Percentiles rank a stretch among this genome's conserved stretches.
phyloP scores from a whole-genome alignment of 2,888 invertebrate species.

The Leptura quadrifasciata region DNA sequence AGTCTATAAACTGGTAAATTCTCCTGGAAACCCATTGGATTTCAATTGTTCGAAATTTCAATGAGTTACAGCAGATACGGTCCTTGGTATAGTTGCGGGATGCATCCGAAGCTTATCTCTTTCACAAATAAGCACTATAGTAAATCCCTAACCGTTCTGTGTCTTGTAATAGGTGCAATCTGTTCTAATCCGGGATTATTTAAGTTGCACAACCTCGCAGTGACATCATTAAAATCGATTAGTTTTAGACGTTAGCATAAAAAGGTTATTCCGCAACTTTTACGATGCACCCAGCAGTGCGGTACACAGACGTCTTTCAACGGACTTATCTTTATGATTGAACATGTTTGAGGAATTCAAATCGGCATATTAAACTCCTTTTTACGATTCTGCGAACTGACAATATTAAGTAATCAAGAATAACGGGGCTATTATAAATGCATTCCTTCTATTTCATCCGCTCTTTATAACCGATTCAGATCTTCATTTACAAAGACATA shows the following conservation, averaged over 20 bases:
- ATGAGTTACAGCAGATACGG: constrained; percentile 46
- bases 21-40: constrained; percentile 25
- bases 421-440: constrained; percentile 22
- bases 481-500: constrained; percentile 33
- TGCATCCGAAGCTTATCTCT: constrained; percentile 42
- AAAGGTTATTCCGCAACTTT: constrained; percentile 52
- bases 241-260: constrained; percentile 57
- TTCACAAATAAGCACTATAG: constrained; percentile 55
- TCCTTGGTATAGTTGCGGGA: constrained; percentile 18
- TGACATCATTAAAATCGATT: constrained; percentile 63
- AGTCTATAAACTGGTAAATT: constrained; percentile 31
- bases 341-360: constrained; percentile 52
- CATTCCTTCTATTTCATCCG: constrained; percentile 24
- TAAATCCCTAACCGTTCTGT: constrained; percentile 59
- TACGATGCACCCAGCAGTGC: constrained; percentile 4
- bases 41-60: constrained; percentile 40
- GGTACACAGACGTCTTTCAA: constrained; percentile 40
- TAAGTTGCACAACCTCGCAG: constrained; percentile 57
- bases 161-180: constrained; percentile 63
- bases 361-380: constrained; percentile 25
- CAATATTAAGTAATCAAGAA: constrained; percentile 32
- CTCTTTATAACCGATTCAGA: constrained; percentile 19
- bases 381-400: constrained; percentile 28
- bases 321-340: constrained; percentile 52
- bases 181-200: constrained; percentile 62